Percentiles rank a stretch among this genome's conserved stretches.
phyloP scores from a whole-genome alignment of 2,888 invertebrate species.

The Pristionchus exspectatus region DNA sequence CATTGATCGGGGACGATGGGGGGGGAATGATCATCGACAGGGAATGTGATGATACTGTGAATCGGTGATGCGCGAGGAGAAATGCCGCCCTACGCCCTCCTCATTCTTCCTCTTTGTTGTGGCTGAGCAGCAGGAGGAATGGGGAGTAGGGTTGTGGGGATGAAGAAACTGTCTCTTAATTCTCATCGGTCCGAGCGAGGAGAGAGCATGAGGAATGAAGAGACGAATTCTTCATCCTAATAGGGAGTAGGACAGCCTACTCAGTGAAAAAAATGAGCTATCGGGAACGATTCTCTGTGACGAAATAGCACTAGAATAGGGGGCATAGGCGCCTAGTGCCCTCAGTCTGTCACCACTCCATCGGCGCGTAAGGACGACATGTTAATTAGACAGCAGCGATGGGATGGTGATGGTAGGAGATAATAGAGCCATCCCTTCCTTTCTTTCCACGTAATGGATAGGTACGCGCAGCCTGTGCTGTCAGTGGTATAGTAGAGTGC shows the following conservation, averaged over 20 bases:
- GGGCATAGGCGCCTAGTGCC: neutral
- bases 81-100: neutral
- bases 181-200: too few relatives aligned
- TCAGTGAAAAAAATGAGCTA: neutral
- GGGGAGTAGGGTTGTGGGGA: neutral
- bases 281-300: neutral
- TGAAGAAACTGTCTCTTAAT: too few relatives aligned
- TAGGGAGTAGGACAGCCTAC: neutral
- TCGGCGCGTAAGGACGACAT: neutral
- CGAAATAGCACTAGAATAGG: neutral
- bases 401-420: neutral
- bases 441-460: neutral
- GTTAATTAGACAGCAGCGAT: slow-evolving; percentile 24
- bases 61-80: neutral
- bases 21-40: neutral
- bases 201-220: too few relatives aligned
- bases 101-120: neutral
- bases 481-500: slow-evolving; percentile 15
- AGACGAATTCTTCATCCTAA: too few relatives aligned
- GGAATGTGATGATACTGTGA: neutral
- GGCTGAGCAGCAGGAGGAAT: neutral
- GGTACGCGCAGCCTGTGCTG: neutral
- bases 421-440: slow-evolving; percentile 21
- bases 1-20: neutral
- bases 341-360: slow-evolving; percentile 18